phyloP scores from a whole-genome alignment of 2,113 vertebrate genomes.

The zebrafish (Danio rerio) region GRCz12tu NC_133188.1:44117001-44117500 shows the following conservation, averaged over 20 bases:
- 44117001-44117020: constrained; percentile 17
- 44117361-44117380: constrained; percentile 44
- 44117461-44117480: constrained; percentile 41
- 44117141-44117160: neutral
- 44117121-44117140: neutral
- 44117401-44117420: constrained; percentile 52
- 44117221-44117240: neutral
- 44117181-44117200: neutral
- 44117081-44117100: constrained; percentile 49
- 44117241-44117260: constrained; percentile 24
- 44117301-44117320: constrained; percentile 33
- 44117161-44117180: neutral
- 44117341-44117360: constrained; percentile 33
- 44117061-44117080: constrained; percentile 39
- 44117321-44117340: constrained; percentile 30
- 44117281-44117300: neutral
- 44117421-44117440: constrained; percentile 44
- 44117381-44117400: constrained; percentile 30
- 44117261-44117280: constrained; percentile 11
- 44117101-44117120: constrained; percentile 6
- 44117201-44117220: neutral
- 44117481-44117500: constrained; percentile 53
- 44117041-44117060: constrained; percentile 41
- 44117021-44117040: constrained; percentile 17
- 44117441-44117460: constrained; percentile 44